A percentile compares a stretch with the other conserved stretches of the same genome.
These are phyloP conservation scores for Drosophila limbata DNA, from an alignment of 2,888 invertebrate species.

Conservation along the genomic window DNA sequence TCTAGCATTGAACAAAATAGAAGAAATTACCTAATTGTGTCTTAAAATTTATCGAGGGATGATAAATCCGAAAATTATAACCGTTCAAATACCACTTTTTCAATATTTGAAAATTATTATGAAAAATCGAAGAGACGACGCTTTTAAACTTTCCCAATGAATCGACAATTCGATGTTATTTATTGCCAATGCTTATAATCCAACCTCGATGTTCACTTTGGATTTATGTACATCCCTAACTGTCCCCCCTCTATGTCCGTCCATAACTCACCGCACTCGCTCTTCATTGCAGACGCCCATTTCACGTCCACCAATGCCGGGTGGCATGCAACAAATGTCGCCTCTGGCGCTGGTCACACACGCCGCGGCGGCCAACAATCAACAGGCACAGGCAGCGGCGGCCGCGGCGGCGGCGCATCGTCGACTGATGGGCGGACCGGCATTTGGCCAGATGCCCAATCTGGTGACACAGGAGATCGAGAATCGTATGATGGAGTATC, in stretches of 20 bases:
- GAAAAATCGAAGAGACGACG: neutral
- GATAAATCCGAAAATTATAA: neutral
- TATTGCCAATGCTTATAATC: neutral
- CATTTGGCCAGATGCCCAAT: constrained; percentile 87
- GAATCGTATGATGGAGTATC: constrained; percentile 92
- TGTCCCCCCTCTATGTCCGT: neutral
- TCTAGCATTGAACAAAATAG: neutral
- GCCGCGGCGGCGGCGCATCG: constrained; percentile 85
- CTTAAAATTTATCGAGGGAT: no score
- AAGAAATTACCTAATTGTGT: no score
- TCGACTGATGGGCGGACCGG: constrained; percentile 83
- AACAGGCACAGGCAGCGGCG: constrained; percentile 85
- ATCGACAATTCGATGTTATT: neutral
- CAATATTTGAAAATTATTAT: neutral
- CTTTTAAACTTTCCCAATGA: neutral
- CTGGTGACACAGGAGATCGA: constrained; percentile 90
- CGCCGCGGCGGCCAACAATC: constrained; percentile 86
- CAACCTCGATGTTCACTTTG: neutral
- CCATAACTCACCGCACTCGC: neutral
- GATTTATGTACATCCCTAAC: neutral
- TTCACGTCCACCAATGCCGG: constrained; percentile 88
- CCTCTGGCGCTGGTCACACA: constrained; percentile 90
- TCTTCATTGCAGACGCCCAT: constrained; percentile 74
- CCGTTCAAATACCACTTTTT: neutral
- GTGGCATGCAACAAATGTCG: constrained; percentile 89